Base-by-base conservation (phyloP, 2,797 vertebrate genomes). In the Myripristis jacobus region DNA sequence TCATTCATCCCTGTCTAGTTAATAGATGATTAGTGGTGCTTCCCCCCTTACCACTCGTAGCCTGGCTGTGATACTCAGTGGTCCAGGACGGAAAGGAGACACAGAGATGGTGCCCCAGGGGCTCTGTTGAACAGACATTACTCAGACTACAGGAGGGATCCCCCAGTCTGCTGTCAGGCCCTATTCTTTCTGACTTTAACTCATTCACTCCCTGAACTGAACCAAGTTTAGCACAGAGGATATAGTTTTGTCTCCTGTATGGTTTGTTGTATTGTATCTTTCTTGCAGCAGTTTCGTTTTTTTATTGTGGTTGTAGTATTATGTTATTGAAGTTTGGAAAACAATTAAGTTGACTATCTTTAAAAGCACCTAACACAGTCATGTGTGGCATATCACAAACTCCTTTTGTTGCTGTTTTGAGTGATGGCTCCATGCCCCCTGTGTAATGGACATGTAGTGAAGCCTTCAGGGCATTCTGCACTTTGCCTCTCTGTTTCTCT, bases 71-170 rank as follows among this genome's bases (percentile, higher is more conserved):
- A 82, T 75, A 56, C 57, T 75, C 34, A 51, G 13, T 53, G 76
- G 66, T 70, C 54, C 50, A 48, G 52, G 80, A 73, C 1, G 7
- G 64, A 57, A 70, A 75, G 54, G 58, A 38, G 81, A 79, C 68
- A 47, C 52, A 69, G 68, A 71, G 66, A 80, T 70, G 19, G 52
- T 79, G 58, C 71, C 72, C 70, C 21, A 15, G 69, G 81, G 73
- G 73, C 81, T 85, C 80, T 81, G 53, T 59, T 77, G 76, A 83
- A 75, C 80, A 86, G 77, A 74, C 76, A 83, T 89, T 86, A 82
- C 75, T 88, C 80, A 70, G 78, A 78, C 74, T 82, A 72, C 73
- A 70, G 85, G 76, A 83, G 83, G 79, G 84, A 70, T 80, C 63
- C 79, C 85, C 80, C 79, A 74, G 73, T 73, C 82, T 64, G 58